Evolutionary conservation across 2,888 invertebrate genomes (phyloP).

Genomic region (Apamea epomidion): DNA sequence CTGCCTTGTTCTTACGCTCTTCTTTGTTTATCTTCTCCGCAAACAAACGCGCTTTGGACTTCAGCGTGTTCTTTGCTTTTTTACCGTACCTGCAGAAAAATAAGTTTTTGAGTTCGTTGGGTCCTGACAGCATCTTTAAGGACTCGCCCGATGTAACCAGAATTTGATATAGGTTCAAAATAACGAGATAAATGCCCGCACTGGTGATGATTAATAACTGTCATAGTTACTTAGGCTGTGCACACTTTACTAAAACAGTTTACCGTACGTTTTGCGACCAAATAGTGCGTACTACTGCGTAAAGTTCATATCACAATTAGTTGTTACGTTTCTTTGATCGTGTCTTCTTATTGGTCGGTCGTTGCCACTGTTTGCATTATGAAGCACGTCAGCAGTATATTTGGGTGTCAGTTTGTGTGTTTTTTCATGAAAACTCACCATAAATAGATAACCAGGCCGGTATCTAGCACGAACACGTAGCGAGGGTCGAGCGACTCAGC

Average conservation of each 20-base stretch:
- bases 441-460: constrained; percentile 95
- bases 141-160: too few species aligned
- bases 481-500: constrained; percentile 95
- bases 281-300: too few species aligned
- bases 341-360: neutral
- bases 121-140: neutral
- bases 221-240: neutral
- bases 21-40: constrained; percentile 99
- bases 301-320: neutral
- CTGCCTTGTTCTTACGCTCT: constrained; percentile 98
- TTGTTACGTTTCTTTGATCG: neutral
- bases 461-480: constrained; percentile 97
- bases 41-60: constrained; percentile 96
- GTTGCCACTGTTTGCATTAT: neutral
- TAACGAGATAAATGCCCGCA: neutral
- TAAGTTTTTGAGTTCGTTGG: neutral
- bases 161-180: neutral
- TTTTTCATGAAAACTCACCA: constrained; percentile 91
- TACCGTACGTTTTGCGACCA: too few species aligned
- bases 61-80: constrained; percentile 96
- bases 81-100: constrained; percentile 91
- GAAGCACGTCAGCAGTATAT: neutral
- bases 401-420: neutral
- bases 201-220: neutral
- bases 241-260: neutral